Percentiles rank a stretch among this genome's conserved stretches.
Evolutionary conservation across 2,797 vertebrate species (phyloP).

Genomic region (Sylvia borin): DNA sequence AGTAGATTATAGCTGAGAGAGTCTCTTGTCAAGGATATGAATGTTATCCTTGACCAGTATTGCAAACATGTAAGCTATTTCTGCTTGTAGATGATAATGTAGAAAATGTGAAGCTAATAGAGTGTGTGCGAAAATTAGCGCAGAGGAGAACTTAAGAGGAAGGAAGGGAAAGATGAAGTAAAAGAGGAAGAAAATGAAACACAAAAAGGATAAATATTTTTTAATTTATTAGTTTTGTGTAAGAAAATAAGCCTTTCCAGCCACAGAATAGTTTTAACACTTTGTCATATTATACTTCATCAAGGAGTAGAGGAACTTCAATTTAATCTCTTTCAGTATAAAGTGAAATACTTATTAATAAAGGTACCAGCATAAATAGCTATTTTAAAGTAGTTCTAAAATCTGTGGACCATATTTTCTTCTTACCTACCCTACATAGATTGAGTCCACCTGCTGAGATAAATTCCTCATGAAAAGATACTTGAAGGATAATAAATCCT

Average conservation of each 20-base stretch:
- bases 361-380: slow-evolving; percentile 8
- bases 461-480: slow-evolving; percentile 65
- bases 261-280: slow-evolving; percentile 7
- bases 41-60: slow-evolving; percentile 56
- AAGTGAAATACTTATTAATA: slow-evolving; percentile 40
- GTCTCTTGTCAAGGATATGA: slow-evolving; percentile 1
- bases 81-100: slow-evolving; percentile 15
- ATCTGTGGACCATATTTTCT: slow-evolving; percentile 49
- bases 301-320: slow-evolving; percentile 26
- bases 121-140: background rate
- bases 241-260: slow-evolving; percentile 23
- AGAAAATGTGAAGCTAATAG: slow-evolving; percentile 5
- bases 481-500: slow-evolving; percentile 74
- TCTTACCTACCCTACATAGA: slow-evolving; percentile 55
- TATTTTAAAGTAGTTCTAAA: slow-evolving; percentile 51
- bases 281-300: slow-evolving; percentile 9
- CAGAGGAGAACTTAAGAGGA: background rate
- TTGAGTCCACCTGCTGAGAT: slow-evolving; percentile 69
- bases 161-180: background rate
- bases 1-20: slow-evolving; percentile 35
- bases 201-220: background rate
- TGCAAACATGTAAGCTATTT: slow-evolving; percentile 24
- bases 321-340: slow-evolving; percentile 32
- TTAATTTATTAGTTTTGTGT: background rate
- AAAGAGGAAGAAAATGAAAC: background rate